Evolutionary conservation across 2,888 invertebrate species (phyloP).

Genomic region (Dione juno): DNA sequence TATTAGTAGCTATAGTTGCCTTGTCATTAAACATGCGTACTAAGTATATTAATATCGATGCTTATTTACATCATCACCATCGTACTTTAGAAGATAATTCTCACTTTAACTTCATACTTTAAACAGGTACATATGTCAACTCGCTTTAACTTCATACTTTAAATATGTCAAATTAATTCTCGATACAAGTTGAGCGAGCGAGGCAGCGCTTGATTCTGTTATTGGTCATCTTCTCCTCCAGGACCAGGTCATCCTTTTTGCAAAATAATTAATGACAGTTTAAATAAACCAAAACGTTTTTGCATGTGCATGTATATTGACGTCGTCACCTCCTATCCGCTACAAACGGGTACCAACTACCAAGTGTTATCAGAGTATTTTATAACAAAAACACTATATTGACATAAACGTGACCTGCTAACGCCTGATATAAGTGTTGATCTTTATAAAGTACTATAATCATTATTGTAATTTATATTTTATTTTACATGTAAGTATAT

Average conservation of each 20-base stretch:
- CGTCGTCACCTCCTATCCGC: conserved; percentile 17
- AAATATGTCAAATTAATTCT: too few relatives aligned
- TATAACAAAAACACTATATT: conserved; percentile 19
- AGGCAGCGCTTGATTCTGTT: too few relatives aligned
- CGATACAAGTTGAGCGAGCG: too few relatives aligned
- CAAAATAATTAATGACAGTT: too few relatives aligned
- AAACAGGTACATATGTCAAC: too few relatives aligned
- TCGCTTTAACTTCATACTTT: too few relatives aligned
- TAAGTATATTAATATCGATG: not conserved
- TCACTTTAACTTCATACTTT: too few relatives aligned
- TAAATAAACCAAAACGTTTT: too few relatives aligned
- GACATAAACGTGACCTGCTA: conserved; percentile 32
- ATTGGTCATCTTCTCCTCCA: too few relatives aligned
- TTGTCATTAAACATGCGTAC: conserved; percentile 7
- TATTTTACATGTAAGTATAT: not conserved
- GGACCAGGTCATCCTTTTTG: not conserved
- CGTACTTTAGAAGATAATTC: not conserved
- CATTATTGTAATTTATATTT: not conserved
- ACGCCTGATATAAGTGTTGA: conserved; percentile 21
- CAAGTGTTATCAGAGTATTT: conserved; percentile 21
- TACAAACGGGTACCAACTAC: conserved; percentile 24
- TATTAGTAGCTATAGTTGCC: conserved; percentile 2
- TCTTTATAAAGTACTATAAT: conserved; percentile 5
- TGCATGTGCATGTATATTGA: too few relatives aligned
- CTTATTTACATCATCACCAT: conserved; percentile 11